phyloP scores from a whole-genome alignment of 2,797 vertebrate genomes.

The Sciurus vulgaris region DNA sequence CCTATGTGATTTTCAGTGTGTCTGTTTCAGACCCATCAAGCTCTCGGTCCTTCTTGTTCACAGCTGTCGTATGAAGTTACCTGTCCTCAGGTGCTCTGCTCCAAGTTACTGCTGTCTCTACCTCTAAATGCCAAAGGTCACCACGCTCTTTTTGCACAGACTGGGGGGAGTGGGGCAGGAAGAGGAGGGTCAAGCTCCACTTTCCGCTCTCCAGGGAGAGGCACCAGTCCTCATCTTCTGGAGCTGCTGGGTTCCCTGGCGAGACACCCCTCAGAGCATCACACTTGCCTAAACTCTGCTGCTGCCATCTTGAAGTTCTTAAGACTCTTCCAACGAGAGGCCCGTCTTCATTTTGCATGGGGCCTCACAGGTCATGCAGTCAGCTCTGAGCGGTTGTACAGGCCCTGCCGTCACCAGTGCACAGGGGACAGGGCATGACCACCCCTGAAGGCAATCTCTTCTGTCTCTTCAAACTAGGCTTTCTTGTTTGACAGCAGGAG shows the following conservation, averaged over 20 bases:
- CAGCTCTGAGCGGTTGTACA: neutral
- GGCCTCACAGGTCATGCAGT: no score
- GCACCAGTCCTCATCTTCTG: neutral
- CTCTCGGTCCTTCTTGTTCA: fast-evolving
- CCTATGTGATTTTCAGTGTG: neutral
- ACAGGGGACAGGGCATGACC: neutral
- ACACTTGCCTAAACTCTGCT: neutral
- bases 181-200: neutral
- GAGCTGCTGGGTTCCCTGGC: neutral
- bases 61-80: no score
- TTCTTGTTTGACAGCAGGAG: neutral
- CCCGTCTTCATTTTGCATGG: neutral
- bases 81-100: fast-evolving
- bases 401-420: no score
- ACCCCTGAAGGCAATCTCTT: no score
- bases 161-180: neutral
- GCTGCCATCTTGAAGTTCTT: neutral
- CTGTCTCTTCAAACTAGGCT: neutral
- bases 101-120: neutral
- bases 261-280: neutral
- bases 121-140: neutral
- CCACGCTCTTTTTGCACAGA: neutral
- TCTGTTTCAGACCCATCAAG: neutral
- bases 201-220: neutral
- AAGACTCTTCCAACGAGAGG: neutral